Percentiles rank a stretch among this genome's conserved stretches.
phyloP scores from a whole-genome alignment of 2,888 invertebrate genomes.

The Drosophila acutilabella region DNA sequence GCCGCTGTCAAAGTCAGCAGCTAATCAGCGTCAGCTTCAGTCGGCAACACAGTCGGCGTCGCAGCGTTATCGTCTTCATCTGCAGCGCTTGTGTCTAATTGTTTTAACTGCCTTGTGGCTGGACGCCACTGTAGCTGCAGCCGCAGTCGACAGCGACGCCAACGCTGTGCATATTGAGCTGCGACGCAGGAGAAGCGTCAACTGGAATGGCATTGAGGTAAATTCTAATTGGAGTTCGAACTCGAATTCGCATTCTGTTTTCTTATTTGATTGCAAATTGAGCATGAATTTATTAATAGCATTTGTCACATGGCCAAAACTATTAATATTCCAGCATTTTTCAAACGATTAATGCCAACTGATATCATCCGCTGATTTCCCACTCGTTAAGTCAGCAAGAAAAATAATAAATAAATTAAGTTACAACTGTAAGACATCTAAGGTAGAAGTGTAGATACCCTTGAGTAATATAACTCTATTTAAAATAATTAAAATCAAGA shows the following conservation, averaged over 20 bases:
- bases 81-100: constrained; percentile 60
- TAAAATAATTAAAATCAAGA: too few relatives aligned
- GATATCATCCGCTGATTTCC: constrained; percentile 9
- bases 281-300: constrained; percentile 36
- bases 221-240: constrained; percentile 22
- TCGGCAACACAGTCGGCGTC: constrained; percentile 1
- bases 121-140: constrained; percentile 25
- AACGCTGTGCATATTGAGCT: constrained; percentile 78
- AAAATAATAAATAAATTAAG: neutral
- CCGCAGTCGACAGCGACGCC: constrained; percentile 3
- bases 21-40: constrained; percentile 3
- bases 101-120: constrained; percentile 62
- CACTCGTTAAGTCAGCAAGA: neutral
- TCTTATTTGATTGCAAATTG: constrained; percentile 26
- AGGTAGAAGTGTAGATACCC: neutral
- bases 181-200: constrained; percentile 82
- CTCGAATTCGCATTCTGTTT: neutral
- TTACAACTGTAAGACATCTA: neutral
- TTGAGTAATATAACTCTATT: too few relatives aligned
- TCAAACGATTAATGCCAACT: constrained; percentile 3
- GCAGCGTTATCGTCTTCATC: constrained; percentile 31
- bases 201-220: constrained; percentile 83
- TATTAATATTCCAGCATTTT: neutral
- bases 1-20: neutral
- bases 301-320: constrained; percentile 36